A percentile compares a stretch with the other conserved stretches of the same genome.
These are phyloP conservation scores for Oreocharis arfaki DNA, from an alignment of 2,113 vertebrate genomes.

Conservation along the genomic window DNA sequence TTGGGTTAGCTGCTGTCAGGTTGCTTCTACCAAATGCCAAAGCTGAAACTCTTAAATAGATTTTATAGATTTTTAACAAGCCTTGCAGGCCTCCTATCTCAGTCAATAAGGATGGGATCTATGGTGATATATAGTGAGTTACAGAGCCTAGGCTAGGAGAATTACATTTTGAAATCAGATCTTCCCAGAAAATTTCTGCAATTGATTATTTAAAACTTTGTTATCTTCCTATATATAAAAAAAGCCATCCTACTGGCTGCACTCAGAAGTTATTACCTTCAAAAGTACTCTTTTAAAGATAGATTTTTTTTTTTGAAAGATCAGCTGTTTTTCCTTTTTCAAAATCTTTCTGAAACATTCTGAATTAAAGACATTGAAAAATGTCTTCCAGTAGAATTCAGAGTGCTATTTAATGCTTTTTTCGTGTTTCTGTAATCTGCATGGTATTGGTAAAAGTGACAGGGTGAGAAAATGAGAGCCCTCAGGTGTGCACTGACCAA, in stretches of 20 bases:
- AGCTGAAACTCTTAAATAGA: not conserved
- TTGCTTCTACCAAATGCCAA: not conserved
- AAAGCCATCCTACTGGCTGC: not conserved
- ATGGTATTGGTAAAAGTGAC: not conserved
- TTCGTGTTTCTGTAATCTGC: not conserved
- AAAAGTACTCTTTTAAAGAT: not conserved
- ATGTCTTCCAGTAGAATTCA: not conserved
- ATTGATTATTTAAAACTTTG: constrained; percentile 21
- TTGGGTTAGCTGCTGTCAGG: not conserved
- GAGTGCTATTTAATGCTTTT: not conserved
- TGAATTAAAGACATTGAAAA: not conserved
- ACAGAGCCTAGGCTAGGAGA: not conserved
- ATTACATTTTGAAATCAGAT: constrained; percentile 16
- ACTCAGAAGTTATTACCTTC: not conserved
- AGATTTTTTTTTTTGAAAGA: not conserved
- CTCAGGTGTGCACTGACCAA: not conserved
- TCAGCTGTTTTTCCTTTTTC: not conserved
- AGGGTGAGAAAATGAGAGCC: not conserved
- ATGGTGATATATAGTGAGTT: constrained; percentile 12
- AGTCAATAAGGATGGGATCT: constrained; percentile 7
- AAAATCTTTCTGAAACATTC: not conserved
- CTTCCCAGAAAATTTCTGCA: not conserved
- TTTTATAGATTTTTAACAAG: constrained; percentile 9
- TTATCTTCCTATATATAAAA: not conserved
- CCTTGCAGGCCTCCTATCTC: not conserved